Percentiles rank a stretch among this genome's conserved stretches.
Conservation (phyloP, 2,888 invertebrate species). For the Mythimna loreyi region DNA sequence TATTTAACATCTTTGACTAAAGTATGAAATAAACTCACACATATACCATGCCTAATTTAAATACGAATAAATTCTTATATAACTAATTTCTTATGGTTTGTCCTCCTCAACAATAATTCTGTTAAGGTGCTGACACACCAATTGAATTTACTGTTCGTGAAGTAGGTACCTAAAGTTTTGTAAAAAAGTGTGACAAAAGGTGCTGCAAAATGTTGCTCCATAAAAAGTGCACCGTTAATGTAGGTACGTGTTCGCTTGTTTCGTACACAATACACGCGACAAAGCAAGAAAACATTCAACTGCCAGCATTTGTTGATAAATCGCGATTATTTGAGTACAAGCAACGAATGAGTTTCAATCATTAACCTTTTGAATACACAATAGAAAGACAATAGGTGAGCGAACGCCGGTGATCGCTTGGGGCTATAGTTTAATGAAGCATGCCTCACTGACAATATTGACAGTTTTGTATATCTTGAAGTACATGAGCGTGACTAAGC, state of each 20-base stretch:
- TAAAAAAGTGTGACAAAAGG: too few species aligned
- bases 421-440: too few species aligned
- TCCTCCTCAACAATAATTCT: not conserved
- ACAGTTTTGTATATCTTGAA: not conserved
- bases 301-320: slow-evolving; percentile 30
- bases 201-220: too few species aligned
- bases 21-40: too few species aligned
- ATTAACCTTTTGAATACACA: too few species aligned
- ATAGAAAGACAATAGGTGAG: too few species aligned
- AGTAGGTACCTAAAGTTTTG: too few species aligned
- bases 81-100: not conserved
- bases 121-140: not conserved
- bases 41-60: not conserved
- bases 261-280: slow-evolving; percentile 33
- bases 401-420: too few species aligned
- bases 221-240: too few species aligned
- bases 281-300: slow-evolving; percentile 38
- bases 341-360: slow-evolving; percentile 12
- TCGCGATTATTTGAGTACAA: slow-evolving; percentile 22
- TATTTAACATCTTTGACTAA: too few species aligned
- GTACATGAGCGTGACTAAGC: not conserved
- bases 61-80: not conserved
- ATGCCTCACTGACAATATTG: slow-evolving; percentile 13
- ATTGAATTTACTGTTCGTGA: not conserved
- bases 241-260: not conserved